Evolutionary conservation across 2,113 vertebrate genomes (phyloP).

Genomic region (Brachyhypopomus gauderio): DNA sequence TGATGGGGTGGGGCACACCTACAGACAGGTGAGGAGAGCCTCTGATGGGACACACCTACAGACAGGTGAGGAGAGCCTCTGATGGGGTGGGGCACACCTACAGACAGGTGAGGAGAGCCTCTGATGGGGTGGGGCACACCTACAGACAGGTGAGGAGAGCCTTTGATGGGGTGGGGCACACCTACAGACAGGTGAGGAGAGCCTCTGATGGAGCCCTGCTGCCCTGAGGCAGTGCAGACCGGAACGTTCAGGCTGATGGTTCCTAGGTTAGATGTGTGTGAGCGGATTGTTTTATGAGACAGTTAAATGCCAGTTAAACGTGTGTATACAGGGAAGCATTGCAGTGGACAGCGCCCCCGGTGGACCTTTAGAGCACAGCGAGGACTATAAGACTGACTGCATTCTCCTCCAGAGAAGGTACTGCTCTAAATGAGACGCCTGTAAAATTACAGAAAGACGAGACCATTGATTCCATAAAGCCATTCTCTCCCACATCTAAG

Average conservation of each 20-base stretch:
- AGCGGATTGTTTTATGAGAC: no score
- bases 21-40: constrained; percentile 11
- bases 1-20: no score
- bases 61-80: background rate
- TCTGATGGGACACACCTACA: constrained; percentile 28
- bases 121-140: no score
- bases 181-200: constrained; percentile 22
- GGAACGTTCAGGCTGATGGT: no score
- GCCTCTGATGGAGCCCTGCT: no score
- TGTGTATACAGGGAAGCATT: constrained; percentile 62
- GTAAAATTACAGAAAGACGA: background rate
- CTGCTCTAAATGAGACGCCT: background rate
- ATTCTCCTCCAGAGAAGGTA: constrained; percentile 85
- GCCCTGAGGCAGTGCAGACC: no score
- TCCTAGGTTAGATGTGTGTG: no score
- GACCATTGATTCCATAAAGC: background rate
- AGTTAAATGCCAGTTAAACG: no score
- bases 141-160: constrained; percentile 18
- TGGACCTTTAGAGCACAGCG: constrained; percentile 82
- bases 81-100: no score
- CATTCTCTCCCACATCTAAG: no score
- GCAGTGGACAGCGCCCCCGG: constrained; percentile 83
- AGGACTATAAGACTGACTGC: constrained; percentile 72
- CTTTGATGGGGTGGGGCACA: background rate
- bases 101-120: constrained; percentile 6